Base-by-base conservation (phyloP, 2,113 vertebrate species). In the Psophia crepitans region DNA sequence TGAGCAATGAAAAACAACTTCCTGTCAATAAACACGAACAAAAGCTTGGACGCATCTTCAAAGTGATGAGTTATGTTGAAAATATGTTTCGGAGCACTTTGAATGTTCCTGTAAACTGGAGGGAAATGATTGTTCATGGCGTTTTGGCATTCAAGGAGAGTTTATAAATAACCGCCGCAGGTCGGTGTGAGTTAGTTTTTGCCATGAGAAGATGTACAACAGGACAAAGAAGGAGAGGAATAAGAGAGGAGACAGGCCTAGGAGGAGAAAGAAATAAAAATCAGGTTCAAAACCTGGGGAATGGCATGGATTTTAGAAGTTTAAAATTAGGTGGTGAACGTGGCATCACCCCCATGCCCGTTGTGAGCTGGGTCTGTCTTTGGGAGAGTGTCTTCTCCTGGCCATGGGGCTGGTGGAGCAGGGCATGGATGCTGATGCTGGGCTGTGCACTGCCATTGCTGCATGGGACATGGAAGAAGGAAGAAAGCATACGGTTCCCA, bases 1-100 rank as follows among this genome's bases (percentile, higher is more conserved):
- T 65, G 69, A 93, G 89, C 96, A 95, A 96, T 91, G 97, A 92
- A 90, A 97, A 98, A 97, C 97, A 97, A 98, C 98, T 98, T 98
- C 98, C 98, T 98, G 98, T 98, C 98, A 97, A 98, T 98, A 98
- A 98, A 98, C 89, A 94, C 1, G 97, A 98, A 98, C 98, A 98
- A 98, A 98, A 96, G 95, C 95, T 98, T 98, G 98, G 98, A 97
- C n/a, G 21, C 88, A 35, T 97, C 98, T 98, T 98, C 98, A 98
- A 98, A 98, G 98, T 74, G 94, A 83, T 98, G 98, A 97, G 96
- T 97, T 97, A 98, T 94, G 96, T 96, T 1, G 20, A 96, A 98
- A 98, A 96, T 97, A 97, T 98, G 98, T 96, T 95, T 91, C 26
- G 0, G 88, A 96, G 87, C 60, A 64, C 96, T 97, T 96, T 89